Evolutionary conservation across 30 jellyfish, hydroid and myxozoan genomes (phyloP).

Genomic region (Hydractinia echinata): DNA sequence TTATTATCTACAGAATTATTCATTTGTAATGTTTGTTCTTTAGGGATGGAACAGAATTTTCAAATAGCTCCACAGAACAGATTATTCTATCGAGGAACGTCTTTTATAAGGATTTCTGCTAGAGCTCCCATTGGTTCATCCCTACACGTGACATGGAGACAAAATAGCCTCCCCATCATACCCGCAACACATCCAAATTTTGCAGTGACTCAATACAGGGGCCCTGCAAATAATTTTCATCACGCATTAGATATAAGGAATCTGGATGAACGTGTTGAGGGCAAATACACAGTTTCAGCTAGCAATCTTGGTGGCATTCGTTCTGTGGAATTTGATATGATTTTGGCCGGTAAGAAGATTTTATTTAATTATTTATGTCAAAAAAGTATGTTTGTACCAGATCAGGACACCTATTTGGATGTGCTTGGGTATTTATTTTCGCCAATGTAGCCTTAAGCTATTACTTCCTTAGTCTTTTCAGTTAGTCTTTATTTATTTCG

Average conservation of each 20-base stretch:
- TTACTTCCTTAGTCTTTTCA: no score
- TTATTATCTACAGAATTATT: neutral
- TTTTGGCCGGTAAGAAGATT: constrained; percentile 17
- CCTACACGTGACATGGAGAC: neutral
- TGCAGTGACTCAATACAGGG: constrained; percentile 15
- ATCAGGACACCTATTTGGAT: no score
- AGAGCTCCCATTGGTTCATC: constrained; percentile 13
- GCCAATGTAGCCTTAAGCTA: no score
- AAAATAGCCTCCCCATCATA: neutral
- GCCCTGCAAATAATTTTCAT: constrained; percentile 11
- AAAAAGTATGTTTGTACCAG: no score
- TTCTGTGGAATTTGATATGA: neutral
- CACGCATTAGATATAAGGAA: constrained; percentile 24
- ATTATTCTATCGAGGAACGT: constrained; percentile 15
- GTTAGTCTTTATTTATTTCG: neutral
- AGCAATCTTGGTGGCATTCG: constrained; percentile 14
- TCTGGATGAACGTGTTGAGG: constrained; percentile 12
- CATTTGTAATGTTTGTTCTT: neutral
- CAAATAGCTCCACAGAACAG: constrained; percentile 5
- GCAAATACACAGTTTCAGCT: constrained; percentile 18
- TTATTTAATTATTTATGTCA: no score
- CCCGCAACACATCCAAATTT: constrained; percentile 9
- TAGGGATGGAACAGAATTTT: constrained; percentile 35
- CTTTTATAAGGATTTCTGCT: constrained; percentile 28
- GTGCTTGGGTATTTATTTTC: no score